These are phyloP conservation scores for Meloidogyne hapla DNA, from an alignment of 1,140 invertebrate species.

Conservation along the genomic window DNA sequence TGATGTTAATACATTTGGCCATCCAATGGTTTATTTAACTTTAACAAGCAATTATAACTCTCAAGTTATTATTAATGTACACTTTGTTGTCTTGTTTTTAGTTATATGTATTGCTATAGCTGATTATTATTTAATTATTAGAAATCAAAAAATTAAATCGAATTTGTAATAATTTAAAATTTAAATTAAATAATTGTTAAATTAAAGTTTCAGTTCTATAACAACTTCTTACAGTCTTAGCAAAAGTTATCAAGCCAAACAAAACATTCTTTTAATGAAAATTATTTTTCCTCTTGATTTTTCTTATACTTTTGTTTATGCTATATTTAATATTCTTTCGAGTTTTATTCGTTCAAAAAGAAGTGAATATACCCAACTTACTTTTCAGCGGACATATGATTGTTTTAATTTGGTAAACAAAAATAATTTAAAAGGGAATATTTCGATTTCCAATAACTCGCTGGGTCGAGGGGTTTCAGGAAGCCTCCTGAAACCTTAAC, in stretches of 20 bases:
- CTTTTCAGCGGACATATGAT: conserved; percentile 12
- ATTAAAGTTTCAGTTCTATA: conserved; percentile 13
- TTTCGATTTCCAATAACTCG: too few relatives aligned
- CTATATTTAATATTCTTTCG: conserved; percentile 14
- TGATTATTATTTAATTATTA: conserved; percentile 13
- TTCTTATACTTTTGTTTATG: conserved; percentile 13
- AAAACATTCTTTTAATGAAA: conserved; percentile 14
- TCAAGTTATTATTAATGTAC: not conserved
- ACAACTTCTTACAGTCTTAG: conserved; percentile 3
- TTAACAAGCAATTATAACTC: conserved; percentile 12
- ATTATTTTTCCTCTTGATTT: conserved; percentile 21
- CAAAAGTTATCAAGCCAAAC: conserved; percentile 12
- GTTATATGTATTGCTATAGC: conserved; percentile 18
- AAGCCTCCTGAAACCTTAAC: too few relatives aligned
- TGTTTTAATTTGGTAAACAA: not conserved
- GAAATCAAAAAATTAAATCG: conserved; percentile 12
- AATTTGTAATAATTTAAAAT: not conserved
- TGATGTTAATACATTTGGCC: not conserved
- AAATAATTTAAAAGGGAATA: too few relatives aligned
- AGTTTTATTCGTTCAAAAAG: conserved; percentile 16
- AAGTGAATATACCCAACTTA: not conserved
- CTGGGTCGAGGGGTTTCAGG: too few relatives aligned
- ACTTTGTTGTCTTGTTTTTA: conserved; percentile 12
- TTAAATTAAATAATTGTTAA: too few relatives aligned
- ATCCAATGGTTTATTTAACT: conserved; percentile 17